Percentiles rank a stretch among this genome's conserved stretches.
Evolutionary conservation across 2,113 vertebrate genomes (phyloP).

Genomic region (Silurus glanis): DNA sequence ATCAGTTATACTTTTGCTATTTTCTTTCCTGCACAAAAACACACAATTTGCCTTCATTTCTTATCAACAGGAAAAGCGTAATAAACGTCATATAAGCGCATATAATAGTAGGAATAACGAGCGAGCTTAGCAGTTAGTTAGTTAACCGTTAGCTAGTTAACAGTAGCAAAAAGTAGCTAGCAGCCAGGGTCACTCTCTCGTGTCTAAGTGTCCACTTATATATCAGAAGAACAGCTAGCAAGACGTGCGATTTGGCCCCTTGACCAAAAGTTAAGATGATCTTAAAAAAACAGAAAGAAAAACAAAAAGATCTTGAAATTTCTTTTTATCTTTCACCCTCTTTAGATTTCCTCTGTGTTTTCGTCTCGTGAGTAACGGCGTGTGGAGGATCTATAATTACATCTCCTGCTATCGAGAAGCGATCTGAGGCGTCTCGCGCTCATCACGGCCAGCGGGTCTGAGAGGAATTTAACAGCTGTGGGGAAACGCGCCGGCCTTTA

Average conservation of each 20-base stretch:
- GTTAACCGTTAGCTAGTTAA: not conserved
- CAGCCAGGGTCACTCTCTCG: not conserved
- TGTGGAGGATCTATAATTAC: constrained; percentile 46
- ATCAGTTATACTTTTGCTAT: too few species aligned
- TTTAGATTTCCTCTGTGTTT: not conserved
- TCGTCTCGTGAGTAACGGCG: not conserved
- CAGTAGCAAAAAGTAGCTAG: not conserved
- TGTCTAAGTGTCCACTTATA: not conserved
- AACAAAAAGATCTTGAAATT: not conserved
- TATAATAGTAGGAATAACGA: not conserved
- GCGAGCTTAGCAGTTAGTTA: not conserved
- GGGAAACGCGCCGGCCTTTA: constrained; percentile 16
- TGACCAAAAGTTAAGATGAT: too few species aligned
- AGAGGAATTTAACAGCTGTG: constrained; percentile 29
- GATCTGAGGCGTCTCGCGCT: constrained; percentile 30
- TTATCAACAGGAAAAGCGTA: too few species aligned
- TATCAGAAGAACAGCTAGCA: not conserved
- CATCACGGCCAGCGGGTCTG: constrained; percentile 13
- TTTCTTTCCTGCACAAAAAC: too few species aligned
- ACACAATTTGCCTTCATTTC: too few species aligned
- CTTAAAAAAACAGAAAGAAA: not conserved
- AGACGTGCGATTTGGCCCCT: not conserved
- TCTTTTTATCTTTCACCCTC: not conserved
- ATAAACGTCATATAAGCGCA: too few species aligned
- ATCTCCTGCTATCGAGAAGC: constrained; percentile 38